Evolutionary conservation across 1,140 invertebrate genomes (phyloP).

Genomic region (Nixonia krombeini): DNA sequence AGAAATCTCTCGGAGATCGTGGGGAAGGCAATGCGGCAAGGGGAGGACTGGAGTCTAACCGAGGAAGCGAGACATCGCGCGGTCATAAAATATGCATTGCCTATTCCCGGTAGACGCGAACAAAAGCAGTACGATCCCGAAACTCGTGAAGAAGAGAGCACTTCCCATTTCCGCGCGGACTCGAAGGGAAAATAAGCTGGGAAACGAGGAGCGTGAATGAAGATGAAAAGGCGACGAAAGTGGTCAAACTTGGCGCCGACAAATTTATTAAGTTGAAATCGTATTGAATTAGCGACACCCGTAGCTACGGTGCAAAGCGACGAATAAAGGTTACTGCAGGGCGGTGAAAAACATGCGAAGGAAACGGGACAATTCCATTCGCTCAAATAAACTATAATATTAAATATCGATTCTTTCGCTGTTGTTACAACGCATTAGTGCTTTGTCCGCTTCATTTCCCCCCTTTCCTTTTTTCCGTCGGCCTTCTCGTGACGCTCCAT

Average conservation of each 20-base stretch:
- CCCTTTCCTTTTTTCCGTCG: constrained; percentile 13
- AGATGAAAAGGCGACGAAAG: constrained; percentile 24
- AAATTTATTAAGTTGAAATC: no score
- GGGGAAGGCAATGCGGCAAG: constrained; percentile 21
- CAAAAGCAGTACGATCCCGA: constrained; percentile 51
- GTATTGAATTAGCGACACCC: no score
- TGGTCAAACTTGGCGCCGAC: constrained; percentile 2
- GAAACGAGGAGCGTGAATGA: constrained; percentile 22
- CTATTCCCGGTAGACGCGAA: constrained; percentile 53
- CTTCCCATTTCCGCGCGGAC: constrained; percentile 55
- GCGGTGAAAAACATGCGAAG: constrained; percentile 2
- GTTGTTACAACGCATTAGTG: constrained; percentile 35
- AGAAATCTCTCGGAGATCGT: constrained; percentile 35
- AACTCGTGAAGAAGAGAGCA: constrained; percentile 37
- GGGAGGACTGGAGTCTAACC: constrained; percentile 2
- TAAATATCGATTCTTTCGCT: constrained; percentile 28
- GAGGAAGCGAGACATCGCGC: constrained; percentile 37
- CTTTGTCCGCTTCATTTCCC: constrained; percentile 20
- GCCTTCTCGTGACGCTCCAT: constrained; percentile 11
- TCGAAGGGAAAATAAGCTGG: constrained; percentile 27
- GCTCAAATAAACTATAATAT: constrained; percentile 28
- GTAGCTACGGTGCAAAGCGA: no score
- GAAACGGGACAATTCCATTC: constrained; percentile 14
- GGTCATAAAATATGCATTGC: constrained; percentile 67
- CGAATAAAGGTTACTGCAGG: no score